These are phyloP conservation scores for Amniataba percoides DNA, from an alignment of 2,797 vertebrate species.

Conservation along the genomic window DNA sequence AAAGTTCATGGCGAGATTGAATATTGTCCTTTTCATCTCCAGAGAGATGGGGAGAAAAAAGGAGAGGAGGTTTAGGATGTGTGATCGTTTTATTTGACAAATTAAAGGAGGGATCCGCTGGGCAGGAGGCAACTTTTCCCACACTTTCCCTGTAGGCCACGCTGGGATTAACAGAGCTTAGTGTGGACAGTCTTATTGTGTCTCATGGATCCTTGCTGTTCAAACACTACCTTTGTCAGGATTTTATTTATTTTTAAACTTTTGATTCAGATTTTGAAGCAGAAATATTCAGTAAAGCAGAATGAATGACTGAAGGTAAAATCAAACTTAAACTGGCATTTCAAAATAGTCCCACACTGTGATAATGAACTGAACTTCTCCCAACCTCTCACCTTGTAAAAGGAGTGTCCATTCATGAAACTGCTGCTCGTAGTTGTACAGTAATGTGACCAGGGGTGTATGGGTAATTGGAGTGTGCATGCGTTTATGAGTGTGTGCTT, in stretches of 20 bases:
- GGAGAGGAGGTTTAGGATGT: slow-evolving; percentile 70
- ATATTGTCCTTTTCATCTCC: slow-evolving; percentile 77
- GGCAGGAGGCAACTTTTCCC: slow-evolving; percentile 63
- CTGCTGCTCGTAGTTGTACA: slow-evolving; percentile 57
- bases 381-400: slow-evolving; percentile 6
- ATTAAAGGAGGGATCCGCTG: slow-evolving; percentile 73
- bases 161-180: slow-evolving; percentile 68
- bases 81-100: slow-evolving; percentile 81
- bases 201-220: slow-evolving; percentile 28
- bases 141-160: slow-evolving; percentile 58
- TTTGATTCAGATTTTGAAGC: slow-evolving; percentile 21
- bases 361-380: slow-evolving; percentile 8
- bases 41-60: slow-evolving; percentile 58
- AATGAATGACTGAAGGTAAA: neutral
- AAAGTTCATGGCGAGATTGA: slow-evolving; percentile 69
- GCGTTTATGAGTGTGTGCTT: slow-evolving; percentile 32
- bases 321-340: neutral
- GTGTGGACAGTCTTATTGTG: slow-evolving; percentile 37
- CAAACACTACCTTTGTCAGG: slow-evolving; percentile 7
- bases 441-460: slow-evolving; percentile 56
- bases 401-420: slow-evolving; percentile 52
- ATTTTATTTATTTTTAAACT: slow-evolving; percentile 22
- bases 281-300: slow-evolving; percentile 19
- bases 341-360: neutral
- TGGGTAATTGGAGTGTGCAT: slow-evolving; percentile 38